phyloP scores from a whole-genome alignment of 2,113 vertebrate genomes.

The Dicerorhinus sumatrensis region DNA sequence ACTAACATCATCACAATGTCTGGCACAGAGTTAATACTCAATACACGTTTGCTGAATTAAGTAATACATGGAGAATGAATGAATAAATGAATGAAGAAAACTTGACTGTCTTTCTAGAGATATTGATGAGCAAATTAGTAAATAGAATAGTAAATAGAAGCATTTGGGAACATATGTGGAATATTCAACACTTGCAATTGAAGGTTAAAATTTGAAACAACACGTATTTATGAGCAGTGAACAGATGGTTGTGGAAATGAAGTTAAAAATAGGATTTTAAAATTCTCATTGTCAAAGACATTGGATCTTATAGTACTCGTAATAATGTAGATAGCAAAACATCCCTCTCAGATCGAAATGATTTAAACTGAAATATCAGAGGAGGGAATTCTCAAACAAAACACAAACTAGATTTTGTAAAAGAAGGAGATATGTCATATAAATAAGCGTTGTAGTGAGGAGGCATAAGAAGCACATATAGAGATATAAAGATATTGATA shows the following conservation, averaged over 20 bases:
- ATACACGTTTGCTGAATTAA: neutral
- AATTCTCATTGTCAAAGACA: slow-evolving; percentile 48
- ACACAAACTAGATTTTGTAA: neutral
- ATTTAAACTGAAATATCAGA: slow-evolving; percentile 42
- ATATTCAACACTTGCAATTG: slow-evolving; percentile 28
- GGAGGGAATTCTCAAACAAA: slow-evolving; percentile 20
- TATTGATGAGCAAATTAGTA: slow-evolving; percentile 57
- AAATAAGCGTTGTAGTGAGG: neutral
- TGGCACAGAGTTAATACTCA: neutral
- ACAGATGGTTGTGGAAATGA: slow-evolving; percentile 66
- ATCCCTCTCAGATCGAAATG: slow-evolving; percentile 29
- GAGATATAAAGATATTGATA: neutral
- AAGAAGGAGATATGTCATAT: neutral
- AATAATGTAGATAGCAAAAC: slow-evolving; percentile 17
- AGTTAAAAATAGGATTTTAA: slow-evolving; percentile 60
- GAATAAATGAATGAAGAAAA: slow-evolving; percentile 34
- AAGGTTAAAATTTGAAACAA: slow-evolving; percentile 61
- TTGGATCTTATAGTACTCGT: neutral
- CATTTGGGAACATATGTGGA: slow-evolving; percentile 53
- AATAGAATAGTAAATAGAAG: slow-evolving; percentile 55
- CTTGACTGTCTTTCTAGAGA: slow-evolving; percentile 1
- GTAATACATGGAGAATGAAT: slow-evolving; percentile 18
- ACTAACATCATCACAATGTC: neutral
- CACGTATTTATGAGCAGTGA: slow-evolving; percentile 36
- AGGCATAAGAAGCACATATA: neutral